Percentiles rank a stretch among this genome's conserved stretches.
Evolutionary conservation across 2,888 invertebrate species (phyloP).

Genomic region (Idaea aversata): DNA sequence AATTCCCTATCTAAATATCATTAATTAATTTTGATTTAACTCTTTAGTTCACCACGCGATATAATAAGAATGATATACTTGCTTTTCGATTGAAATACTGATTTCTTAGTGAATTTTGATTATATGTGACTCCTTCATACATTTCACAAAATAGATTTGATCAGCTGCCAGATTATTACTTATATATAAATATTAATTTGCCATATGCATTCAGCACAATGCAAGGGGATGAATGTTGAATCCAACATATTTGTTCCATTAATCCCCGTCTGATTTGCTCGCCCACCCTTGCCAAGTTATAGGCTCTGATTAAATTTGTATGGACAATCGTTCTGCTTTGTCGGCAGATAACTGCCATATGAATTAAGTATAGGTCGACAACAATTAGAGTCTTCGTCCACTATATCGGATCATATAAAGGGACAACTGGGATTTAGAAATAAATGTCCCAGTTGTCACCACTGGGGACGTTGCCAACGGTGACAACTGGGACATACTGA

Average conservation of each 20-base stretch:
- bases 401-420: too few species aligned
- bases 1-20: too few species aligned
- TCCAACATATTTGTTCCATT: conserved; percentile 27
- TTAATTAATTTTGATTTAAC: too few species aligned
- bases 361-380: not conserved
- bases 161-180: not conserved
- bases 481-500: too few species aligned
- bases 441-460: too few species aligned
- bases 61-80: too few species aligned
- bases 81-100: too few species aligned
- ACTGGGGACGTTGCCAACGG: too few species aligned
- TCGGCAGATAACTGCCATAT: conserved; percentile 34
- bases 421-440: too few species aligned
- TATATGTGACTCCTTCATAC: conserved; percentile 14
- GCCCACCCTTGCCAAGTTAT: conserved; percentile 36
- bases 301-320: conserved; percentile 72
- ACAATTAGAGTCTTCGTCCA: too few species aligned
- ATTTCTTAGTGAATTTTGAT: not conserved
- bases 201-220: conserved; percentile 41
- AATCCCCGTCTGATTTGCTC: conserved; percentile 44
- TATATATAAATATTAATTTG: conserved; percentile 29
- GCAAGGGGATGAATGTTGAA: conserved; percentile 23
- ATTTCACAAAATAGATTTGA: not conserved
- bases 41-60: too few species aligned
- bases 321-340: conserved; percentile 64